These are phyloP conservation scores for Euborellia annulipes DNA, from an alignment of 1,140 invertebrate species.

Conservation along the genomic window DNA sequence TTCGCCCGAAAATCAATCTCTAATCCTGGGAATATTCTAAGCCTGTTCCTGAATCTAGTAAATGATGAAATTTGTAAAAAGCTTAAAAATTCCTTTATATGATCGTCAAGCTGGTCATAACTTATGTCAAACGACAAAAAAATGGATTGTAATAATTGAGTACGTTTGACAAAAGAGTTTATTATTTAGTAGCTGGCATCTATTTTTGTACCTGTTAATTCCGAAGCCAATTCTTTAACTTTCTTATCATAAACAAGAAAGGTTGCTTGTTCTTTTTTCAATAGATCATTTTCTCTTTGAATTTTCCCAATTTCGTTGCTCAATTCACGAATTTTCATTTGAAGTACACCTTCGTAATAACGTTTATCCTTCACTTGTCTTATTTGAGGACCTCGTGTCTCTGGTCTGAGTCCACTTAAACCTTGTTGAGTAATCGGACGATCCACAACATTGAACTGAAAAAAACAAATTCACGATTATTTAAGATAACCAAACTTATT, in stretches of 20 bases:
- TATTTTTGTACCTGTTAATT: conserved; percentile 53
- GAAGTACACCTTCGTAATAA: conserved; percentile 63
- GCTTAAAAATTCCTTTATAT: too few species aligned
- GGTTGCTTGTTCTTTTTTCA: conserved; percentile 55
- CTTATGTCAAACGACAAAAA: too few species aligned
- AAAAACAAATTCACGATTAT: conserved; percentile 7
- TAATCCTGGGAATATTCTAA: too few species aligned
- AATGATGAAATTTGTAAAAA: too few species aligned
- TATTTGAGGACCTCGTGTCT: conserved; percentile 36
- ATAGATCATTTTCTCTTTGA: conserved; percentile 48
- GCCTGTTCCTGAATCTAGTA: too few species aligned
- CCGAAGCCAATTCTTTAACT: conserved; percentile 47
- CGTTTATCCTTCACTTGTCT: conserved; percentile 67
- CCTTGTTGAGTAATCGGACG: conserved; percentile 73
- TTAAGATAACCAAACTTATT: background rate
- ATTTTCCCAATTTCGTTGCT: conserved; percentile 49
- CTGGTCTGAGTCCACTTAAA: conserved; percentile 54
- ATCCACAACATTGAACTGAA: conserved; percentile 43
- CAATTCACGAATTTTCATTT: conserved; percentile 61
- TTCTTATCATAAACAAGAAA: conserved; percentile 61
- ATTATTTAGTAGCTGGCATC: too few species aligned
- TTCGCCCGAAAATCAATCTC: too few species aligned
- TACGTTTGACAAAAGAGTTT: too few species aligned
- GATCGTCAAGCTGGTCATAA: too few species aligned
- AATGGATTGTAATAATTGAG: too few species aligned